Base-by-base conservation (phyloP, 92 coral and sea anemone genomes). In the Isaurus tuberculatus region DNA sequence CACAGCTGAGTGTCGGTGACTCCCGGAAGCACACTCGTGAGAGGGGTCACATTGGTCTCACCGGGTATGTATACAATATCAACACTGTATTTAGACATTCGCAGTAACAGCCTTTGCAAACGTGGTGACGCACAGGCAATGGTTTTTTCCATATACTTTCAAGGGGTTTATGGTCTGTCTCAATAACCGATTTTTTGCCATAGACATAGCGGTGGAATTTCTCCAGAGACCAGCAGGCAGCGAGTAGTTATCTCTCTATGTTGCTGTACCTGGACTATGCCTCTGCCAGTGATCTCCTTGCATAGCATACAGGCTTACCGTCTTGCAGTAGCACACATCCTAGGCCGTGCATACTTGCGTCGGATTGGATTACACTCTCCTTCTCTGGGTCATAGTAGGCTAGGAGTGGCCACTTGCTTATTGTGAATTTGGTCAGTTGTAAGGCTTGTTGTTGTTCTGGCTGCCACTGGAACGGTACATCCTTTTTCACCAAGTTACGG, bases 1-100 rank as follows among this genome's bases (percentile, higher is more conserved):
- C 61, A 53, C 61, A 53, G 61, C 19, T 53, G 61, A 4, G 15
- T 53, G 61, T 53, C 19, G 61, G 61, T 36, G 57, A 1, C 31
- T 70, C 75, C 51, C 8, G 8, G 57, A 26, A 31, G 29, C 75
- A 26, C 27, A 70, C 75, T 36, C 75, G 75, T 70, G 48, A 31
- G 9, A 70, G 37, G 4, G 75, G 32, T 14, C 30, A 70, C 75
- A 31, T 28, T 70, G 48, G 75, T 70, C 27, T 70, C 17, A 16
- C 75, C 10, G 2, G 75, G 75, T 36, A 70, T 70, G 75, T 32
- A 70, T 49, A 20, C 19, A 20, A 70, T 30, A 36, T 44, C 30
- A 19, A 29, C 75, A 70, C 32, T 30, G 34, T 70, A 70, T 30
- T 70, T 70, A 10, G 48, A 70, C 75, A 70, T 70, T 20, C 75